A percentile compares a stretch with the other conserved stretches of the same genome.
Conservation (phyloP, 2,113 vertebrate species). For the Ailuropoda melanoleuca region DNA sequence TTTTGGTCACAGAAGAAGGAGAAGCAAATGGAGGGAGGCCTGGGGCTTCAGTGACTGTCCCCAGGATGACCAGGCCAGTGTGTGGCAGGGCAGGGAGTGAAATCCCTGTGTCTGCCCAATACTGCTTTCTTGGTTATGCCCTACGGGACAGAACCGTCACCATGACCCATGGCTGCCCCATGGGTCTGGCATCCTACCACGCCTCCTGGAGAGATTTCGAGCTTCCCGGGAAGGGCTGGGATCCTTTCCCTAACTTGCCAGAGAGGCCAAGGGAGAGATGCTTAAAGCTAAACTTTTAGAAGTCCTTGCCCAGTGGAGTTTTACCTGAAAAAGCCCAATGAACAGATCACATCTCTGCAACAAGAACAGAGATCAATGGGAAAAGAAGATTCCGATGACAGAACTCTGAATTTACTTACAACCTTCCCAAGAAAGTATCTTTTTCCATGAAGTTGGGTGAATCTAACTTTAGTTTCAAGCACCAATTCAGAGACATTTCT, state of each 20-base stretch:
- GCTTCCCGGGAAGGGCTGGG: not conserved
- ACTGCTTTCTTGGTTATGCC: not conserved
- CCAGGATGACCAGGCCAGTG: too few species aligned
- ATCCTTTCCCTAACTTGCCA: not conserved
- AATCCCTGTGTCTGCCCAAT: not conserved
- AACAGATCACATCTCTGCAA: not conserved
- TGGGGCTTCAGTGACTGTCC: not conserved
- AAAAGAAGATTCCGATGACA: not conserved
- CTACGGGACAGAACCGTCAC: not conserved
- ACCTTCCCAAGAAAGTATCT: not conserved
- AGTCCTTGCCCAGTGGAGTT: not conserved
- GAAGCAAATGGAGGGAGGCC: not conserved
- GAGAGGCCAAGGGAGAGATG: not conserved
- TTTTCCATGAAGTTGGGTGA: not conserved
- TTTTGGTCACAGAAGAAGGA: not conserved
- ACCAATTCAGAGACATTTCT: not conserved
- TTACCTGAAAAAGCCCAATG: not conserved
- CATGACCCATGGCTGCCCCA: fast-evolving
- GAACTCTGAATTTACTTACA: not conserved
- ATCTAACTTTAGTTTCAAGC: not conserved
- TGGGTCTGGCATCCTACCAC: not conserved
- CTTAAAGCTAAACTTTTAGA: not conserved
- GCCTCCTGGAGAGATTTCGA: too few species aligned
- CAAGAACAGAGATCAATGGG: not conserved
- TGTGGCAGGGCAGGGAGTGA: not conserved